Percentiles rank a stretch among this genome's conserved stretches.
Conservation (phyloP, 1,140 invertebrate species). For the Acromyrmex heyeri region DNA sequence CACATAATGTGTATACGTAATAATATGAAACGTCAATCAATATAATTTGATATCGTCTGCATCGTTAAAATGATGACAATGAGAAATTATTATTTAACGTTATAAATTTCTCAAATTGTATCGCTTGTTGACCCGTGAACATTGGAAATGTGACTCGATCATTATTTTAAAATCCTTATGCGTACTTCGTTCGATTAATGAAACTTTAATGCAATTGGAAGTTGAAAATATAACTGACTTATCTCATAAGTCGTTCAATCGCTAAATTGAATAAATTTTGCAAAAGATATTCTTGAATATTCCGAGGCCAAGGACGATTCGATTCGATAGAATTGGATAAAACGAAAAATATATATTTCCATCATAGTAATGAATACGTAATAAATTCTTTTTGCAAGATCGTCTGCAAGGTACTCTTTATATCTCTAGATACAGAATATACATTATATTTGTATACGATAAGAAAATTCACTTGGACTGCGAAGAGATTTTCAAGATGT, state of each 20-base stretch:
- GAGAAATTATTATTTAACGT: constrained; percentile 3
- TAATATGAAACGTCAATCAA: not conserved
- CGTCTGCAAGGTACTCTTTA: not conserved
- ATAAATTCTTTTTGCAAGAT: not conserved
- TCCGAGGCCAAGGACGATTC: not conserved
- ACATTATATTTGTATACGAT: not conserved
- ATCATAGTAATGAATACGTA: not conserved
- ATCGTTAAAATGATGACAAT: constrained; percentile 3
- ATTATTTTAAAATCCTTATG: not conserved
- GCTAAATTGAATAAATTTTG: not conserved
- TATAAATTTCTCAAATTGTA: constrained; percentile 14
- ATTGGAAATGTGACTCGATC: not conserved
- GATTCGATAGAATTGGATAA: not conserved
- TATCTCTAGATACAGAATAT: not conserved
- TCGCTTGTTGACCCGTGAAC: not conserved
- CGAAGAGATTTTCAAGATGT: not conserved
- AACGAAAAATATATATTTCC: not conserved
- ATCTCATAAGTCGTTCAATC: not conserved
- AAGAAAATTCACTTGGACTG: not conserved
- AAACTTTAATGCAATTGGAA: not conserved
- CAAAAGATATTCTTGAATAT: not conserved
- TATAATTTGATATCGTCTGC: not conserved
- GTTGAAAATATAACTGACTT: constrained; percentile 26
- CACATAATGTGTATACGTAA: not conserved
- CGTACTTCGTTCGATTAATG: not conserved